phyloP scores from a whole-genome alignment of 2,113 vertebrate genomes.

The Rafetus swinhoei region DNA sequence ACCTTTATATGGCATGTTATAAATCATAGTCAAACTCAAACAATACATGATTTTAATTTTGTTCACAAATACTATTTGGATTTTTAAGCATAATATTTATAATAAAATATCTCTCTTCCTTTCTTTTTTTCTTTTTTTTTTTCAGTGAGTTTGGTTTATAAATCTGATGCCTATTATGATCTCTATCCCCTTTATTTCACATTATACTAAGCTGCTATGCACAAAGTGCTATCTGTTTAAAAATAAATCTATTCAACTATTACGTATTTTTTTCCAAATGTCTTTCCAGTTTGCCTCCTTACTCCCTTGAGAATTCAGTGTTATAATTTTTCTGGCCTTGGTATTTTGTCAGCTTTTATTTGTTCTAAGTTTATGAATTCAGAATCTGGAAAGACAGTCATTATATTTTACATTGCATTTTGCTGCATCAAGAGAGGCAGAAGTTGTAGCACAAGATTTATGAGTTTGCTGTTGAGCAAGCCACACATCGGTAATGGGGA shows the following conservation, averaged over 20 bases:
- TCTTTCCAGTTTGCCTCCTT: not conserved
- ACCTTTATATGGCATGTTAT: not conserved
- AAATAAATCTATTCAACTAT: not conserved
- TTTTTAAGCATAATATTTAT: not conserved
- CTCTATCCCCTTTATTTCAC: not conserved
- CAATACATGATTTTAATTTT: not conserved
- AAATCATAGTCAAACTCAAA: not conserved
- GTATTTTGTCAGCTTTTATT: conserved; percentile 32
- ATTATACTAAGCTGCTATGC: not conserved
- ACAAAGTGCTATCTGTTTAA: not conserved
- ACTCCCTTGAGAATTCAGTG: not conserved
- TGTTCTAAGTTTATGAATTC: conserved; percentile 26
- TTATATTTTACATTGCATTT: not conserved
- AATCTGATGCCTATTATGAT: not conserved
- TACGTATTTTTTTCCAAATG: not conserved
- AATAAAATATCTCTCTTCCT: rapidly evolving
- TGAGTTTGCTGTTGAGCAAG: not conserved
- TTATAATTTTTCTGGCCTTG: conserved; percentile 30
- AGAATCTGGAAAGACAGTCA: not conserved
- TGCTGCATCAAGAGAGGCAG: not conserved
- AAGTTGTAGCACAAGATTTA: not conserved
- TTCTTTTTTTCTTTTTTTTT: not conserved
- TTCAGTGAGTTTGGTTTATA: not conserved
- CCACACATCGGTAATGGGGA: not conserved
- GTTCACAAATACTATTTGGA: not conserved